Conservation (phyloP, 2,888 invertebrate species). For the Trachelus tabidus region DNA sequence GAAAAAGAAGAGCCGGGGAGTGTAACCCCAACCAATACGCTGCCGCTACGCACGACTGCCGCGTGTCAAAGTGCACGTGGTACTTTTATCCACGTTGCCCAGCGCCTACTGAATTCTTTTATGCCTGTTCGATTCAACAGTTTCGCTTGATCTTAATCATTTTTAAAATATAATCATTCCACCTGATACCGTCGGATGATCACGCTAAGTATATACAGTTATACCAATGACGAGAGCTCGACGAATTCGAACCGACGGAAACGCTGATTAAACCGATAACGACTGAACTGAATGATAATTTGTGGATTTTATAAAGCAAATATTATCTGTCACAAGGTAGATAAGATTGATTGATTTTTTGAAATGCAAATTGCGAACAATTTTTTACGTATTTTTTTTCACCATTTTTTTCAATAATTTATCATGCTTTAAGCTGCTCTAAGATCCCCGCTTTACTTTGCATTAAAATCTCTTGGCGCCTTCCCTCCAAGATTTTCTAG, state of each 20-base stretch:
- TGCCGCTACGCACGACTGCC: conserved; percentile 61
- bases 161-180: neutral
- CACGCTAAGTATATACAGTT: neutral
- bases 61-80: conserved; percentile 65
- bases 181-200: neutral
- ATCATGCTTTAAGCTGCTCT: conserved; percentile 15
- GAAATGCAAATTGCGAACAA: neutral
- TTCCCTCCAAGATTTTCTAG: neutral
- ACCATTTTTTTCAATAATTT: neutral
- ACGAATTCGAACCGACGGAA: neutral
- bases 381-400: conserved; percentile 34
- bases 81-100: conserved; percentile 21
- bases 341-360: neutral
- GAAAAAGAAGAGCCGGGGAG: conserved; percentile 46
- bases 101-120: neutral
- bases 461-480: conserved; percentile 62
- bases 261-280: neutral
- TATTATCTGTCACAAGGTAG: neutral
- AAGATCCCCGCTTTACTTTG: conserved; percentile 63
- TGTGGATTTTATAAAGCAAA: neutral
- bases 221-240: neutral
- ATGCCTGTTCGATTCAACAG: neutral
- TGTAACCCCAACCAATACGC: conserved; percentile 45
- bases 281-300: neutral
- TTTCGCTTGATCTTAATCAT: neutral